A percentile compares a stretch with the other conserved stretches of the same genome.
phyloP scores from a whole-genome alignment of 2,113 vertebrate species.

The Sterna hirundo region DNA sequence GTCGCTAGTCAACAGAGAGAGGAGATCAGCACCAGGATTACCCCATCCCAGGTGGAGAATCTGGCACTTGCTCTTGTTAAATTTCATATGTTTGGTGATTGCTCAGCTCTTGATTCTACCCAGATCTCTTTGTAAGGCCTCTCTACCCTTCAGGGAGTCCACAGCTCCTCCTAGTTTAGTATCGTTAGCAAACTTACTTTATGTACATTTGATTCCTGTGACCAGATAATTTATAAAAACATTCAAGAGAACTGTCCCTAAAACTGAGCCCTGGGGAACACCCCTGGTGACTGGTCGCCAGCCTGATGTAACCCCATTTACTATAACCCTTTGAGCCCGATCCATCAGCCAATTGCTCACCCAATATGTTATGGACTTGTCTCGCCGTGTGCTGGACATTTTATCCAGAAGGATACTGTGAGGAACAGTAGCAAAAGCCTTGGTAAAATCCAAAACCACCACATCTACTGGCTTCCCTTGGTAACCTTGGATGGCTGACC shows the following conservation, averaged over 20 bases:
- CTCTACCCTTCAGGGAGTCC: not conserved
- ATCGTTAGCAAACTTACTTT: rapidly evolving
- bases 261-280: not conserved
- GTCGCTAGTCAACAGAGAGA: not conserved
- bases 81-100: not conserved
- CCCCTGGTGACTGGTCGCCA: not conserved
- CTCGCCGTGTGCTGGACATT: not conserved
- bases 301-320: not conserved
- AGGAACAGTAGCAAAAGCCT: not conserved
- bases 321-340: not conserved
- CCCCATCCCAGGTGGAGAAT: not conserved
- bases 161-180: not conserved
- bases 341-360: not conserved
- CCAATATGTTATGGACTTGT: not conserved
- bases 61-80: not conserved
- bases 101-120: not conserved
- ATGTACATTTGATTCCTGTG: not conserved
- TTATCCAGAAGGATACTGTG: not conserved
- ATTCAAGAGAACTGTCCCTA: not conserved
- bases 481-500: not conserved
- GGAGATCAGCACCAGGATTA: not conserved
- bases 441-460: not conserved
- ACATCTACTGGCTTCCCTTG: not conserved
- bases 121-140: not conserved
- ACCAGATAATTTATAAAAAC: not conserved